Percentiles rank a stretch among this genome's conserved stretches.
Evolutionary conservation across 2,113 vertebrate species (phyloP).

Genomic region (Gobiocypris rarus): DNA sequence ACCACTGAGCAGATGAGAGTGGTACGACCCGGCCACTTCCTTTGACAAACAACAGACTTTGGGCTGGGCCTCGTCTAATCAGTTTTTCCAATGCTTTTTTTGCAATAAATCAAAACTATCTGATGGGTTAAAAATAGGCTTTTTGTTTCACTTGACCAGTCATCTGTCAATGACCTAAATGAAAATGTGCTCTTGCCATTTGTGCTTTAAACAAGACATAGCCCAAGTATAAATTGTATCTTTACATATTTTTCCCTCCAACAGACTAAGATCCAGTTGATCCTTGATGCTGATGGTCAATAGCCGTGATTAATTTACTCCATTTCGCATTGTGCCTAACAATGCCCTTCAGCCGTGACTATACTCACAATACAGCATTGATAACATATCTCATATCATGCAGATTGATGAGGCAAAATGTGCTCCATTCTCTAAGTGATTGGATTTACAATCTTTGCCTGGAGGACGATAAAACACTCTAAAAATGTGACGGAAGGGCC

Average conservation of each 20-base stretch:
- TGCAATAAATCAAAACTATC: background rate
- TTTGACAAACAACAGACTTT: constrained; percentile 20
- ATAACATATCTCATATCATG: background rate
- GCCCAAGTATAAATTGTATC: no score
- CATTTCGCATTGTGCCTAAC: no score
- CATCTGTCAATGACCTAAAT: background rate
- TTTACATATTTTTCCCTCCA: no score
- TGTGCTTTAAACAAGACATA: background rate
- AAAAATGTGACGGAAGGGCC: background rate
- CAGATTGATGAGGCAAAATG: background rate
- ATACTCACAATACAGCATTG: no score
- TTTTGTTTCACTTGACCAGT: background rate
- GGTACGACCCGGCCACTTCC: background rate
- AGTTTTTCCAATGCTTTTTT: background rate
- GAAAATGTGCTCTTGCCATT: background rate
- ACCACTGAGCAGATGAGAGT: constrained; percentile 23
- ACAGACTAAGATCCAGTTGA: no score
- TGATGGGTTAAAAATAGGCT: background rate
- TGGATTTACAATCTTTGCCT: background rate
- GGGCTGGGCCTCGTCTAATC: background rate
- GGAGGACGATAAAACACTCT: background rate
- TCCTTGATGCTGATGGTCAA: no score
- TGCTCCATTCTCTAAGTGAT: background rate
- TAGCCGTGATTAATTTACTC: no score
- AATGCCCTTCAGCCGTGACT: no score